phyloP scores from a whole-genome alignment of 2,888 invertebrate genomes.

The Therioaphis trifolii region DNA sequence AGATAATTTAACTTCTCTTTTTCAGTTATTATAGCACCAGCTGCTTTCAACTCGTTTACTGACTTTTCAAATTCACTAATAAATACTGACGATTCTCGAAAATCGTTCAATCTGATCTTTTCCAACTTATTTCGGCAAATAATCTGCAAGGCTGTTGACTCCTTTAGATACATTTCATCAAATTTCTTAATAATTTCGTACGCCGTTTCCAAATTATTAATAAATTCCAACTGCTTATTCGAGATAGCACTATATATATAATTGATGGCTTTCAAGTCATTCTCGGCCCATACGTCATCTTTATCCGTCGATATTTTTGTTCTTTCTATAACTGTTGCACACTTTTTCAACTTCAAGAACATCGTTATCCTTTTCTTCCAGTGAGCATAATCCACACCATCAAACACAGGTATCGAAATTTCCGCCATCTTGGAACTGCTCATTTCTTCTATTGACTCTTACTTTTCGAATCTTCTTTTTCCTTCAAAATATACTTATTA shows the following conservation, averaged over 20 bases:
- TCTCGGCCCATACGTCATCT: slow-evolving; percentile 64
- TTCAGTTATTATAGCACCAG: slow-evolving; percentile 65
- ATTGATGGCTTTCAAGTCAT: slow-evolving; percentile 65
- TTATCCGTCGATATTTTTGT: slow-evolving; percentile 39
- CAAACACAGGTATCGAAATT: slow-evolving; percentile 63
- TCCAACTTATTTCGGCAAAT: slow-evolving; percentile 66
- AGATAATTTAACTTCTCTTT: slow-evolving; percentile 67
- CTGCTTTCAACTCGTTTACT: slow-evolving; percentile 66
- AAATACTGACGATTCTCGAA: slow-evolving; percentile 52
- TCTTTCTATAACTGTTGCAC: slow-evolving; percentile 49
- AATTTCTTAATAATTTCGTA: slow-evolving; percentile 66
- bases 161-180: slow-evolving; percentile 65
- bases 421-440: slow-evolving; percentile 49
- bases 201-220: slow-evolving; percentile 64
- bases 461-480: no score
- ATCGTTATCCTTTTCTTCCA: slow-evolving; percentile 64
- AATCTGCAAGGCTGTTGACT: slow-evolving; percentile 66
- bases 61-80: slow-evolving; percentile 66
- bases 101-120: slow-evolving; percentile 65
- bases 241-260: slow-evolving; percentile 64
- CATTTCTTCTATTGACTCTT: no score
- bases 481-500: no score
- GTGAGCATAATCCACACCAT: slow-evolving; percentile 63
- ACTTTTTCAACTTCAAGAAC: slow-evolving; percentile 63
- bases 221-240: slow-evolving; percentile 65